phyloP scores from a whole-genome alignment of 2,113 vertebrate species.

The Isichthys henryi region DNA sequence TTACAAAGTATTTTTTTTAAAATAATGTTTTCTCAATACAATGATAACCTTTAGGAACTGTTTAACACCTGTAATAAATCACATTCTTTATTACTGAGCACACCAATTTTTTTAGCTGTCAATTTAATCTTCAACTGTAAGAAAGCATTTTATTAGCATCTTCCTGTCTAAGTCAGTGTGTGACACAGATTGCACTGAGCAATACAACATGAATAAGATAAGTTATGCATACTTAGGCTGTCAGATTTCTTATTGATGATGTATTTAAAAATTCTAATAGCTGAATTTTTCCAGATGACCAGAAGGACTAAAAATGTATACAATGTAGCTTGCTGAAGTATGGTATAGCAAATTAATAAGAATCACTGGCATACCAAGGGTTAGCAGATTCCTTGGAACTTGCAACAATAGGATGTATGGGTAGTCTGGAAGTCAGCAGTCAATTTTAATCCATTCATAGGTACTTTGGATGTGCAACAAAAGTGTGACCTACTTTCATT shows the following conservation, averaged over 20 bases:
- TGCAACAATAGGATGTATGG: neutral
- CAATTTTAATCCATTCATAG: conserved; percentile 2
- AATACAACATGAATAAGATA: neutral
- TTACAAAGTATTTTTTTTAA: neutral
- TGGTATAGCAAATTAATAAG: neutral
- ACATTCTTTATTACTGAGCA: neutral
- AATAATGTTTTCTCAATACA: neutral
- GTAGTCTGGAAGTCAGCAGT: neutral
- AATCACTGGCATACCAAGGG: neutral
- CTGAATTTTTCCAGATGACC: neutral
- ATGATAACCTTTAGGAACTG: neutral
- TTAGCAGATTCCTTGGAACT: neutral
- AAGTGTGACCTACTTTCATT: conserved; percentile 17
- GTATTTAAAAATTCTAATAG: neutral
- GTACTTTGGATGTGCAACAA: neutral
- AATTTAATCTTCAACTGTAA: neutral
- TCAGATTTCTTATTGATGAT: neutral
- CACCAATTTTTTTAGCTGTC: neutral
- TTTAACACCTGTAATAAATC: neutral
- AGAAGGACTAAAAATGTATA: neutral
- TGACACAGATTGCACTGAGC: neutral
- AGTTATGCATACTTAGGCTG: neutral
- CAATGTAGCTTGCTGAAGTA: neutral
- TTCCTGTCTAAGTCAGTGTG: neutral
- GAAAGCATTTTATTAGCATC: neutral